Percentiles rank a stretch among this genome's conserved stretches.
Evolutionary conservation across 2,888 invertebrate species (phyloP).

Genomic region (Cantharis rufa): DNA sequence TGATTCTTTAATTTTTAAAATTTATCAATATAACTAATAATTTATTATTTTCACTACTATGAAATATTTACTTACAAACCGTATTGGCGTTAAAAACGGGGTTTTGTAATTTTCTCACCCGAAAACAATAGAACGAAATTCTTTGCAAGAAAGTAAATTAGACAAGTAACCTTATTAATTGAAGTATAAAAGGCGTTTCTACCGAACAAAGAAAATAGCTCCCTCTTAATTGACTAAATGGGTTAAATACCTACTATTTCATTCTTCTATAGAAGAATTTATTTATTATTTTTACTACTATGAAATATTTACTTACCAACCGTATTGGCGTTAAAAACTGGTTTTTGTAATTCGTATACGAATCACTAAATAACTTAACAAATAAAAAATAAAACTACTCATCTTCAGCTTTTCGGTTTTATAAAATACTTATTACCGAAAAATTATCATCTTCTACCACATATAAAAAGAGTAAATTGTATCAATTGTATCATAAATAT

Average conservation of each 20-base stretch:
- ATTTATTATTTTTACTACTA: no score
- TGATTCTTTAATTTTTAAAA: no score
- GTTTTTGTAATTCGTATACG: no score
- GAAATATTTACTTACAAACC: not conserved
- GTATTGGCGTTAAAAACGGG: not conserved
- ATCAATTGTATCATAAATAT: not conserved
- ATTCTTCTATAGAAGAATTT: no score
- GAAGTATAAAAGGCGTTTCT: not conserved
- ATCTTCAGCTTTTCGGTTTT: not conserved
- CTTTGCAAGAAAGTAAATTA: not conserved
- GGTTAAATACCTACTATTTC: not conserved
- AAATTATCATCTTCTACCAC: no score
- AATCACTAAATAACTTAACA: not conserved
- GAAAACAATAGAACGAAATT: not conserved
- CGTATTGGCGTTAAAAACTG: no score
- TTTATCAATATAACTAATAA: no score
- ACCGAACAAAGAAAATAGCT: not conserved
- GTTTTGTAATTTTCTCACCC: not conserved
- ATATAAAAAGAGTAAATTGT: not conserved
- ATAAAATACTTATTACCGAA: not conserved
- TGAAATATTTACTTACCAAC: no score
- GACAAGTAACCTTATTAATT: not conserved
- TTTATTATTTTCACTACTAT: not conserved
- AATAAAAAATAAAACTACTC: not conserved
- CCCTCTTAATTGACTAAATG: not conserved